Evolutionary conservation across 2,888 invertebrate genomes (phyloP).

Genomic region (Leptinotarsa peninsularis): DNA sequence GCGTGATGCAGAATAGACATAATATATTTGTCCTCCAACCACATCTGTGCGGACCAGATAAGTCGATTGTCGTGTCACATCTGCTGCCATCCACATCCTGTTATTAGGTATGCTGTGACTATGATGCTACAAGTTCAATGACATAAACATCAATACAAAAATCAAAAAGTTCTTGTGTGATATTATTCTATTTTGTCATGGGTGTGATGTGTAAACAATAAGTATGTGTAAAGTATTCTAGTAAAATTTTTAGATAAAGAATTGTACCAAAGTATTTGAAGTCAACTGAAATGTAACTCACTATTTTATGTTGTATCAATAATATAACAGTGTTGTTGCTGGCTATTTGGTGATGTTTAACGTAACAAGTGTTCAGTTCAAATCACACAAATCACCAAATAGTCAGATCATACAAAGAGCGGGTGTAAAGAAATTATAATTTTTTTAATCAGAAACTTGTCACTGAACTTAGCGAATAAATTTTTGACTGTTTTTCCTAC

Average conservation of each 20-base stretch:
- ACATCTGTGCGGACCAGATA: constrained; percentile 49
- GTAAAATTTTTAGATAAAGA: neutral
- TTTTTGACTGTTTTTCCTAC: too few species aligned
- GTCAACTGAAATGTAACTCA: neutral
- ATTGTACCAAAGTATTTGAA: neutral
- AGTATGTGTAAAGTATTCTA: neutral
- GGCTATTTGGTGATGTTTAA: neutral
- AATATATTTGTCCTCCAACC: constrained; percentile 50
- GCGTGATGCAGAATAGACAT: constrained; percentile 70
- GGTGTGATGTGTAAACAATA: constrained; percentile 3
- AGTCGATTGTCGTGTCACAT: constrained; percentile 59
- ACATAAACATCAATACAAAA: neutral
- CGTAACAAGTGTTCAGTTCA: neutral
- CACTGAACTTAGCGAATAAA: too few species aligned
- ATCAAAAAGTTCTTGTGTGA: constrained; percentile 2
- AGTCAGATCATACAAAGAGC: neutral
- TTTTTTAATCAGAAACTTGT: too few species aligned
- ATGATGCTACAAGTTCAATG: constrained; percentile 62
- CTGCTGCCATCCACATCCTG: constrained; percentile 62
- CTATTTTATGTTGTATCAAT: neutral
- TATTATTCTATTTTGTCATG: neutral
- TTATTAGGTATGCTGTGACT: constrained; percentile 52
- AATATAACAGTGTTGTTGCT: too few species aligned
- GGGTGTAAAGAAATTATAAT: neutral
- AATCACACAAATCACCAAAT: neutral